Evolutionary conservation across 2,888 invertebrate genomes (phyloP).

Genomic region (Heteropelma amictum): DNA sequence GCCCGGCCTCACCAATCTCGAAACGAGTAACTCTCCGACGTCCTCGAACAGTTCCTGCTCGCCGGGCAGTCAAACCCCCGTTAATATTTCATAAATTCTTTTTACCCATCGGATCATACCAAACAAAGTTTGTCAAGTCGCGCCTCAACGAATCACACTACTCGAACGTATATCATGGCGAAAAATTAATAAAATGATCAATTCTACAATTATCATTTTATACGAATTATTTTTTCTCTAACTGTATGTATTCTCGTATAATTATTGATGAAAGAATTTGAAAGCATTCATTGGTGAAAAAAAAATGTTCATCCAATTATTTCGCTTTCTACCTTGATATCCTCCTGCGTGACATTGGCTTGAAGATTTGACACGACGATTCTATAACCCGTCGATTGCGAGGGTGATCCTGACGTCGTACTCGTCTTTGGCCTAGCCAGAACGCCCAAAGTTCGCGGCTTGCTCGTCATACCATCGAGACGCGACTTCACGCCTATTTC

Average conservation of each 20-base stretch:
- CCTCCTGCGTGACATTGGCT: constrained; percentile 91
- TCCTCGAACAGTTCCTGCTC: constrained; percentile 96
- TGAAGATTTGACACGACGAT: constrained; percentile 95
- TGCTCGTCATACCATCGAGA: constrained; percentile 76
- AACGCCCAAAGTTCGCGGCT: constrained; percentile 68
- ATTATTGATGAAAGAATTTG: no score
- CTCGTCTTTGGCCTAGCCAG: constrained; percentile 77
- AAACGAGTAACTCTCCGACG: constrained; percentile 91
- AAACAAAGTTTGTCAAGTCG: no score
- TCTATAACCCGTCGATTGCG: constrained; percentile 84
- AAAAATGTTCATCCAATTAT: not conserved
- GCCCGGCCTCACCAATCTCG: constrained; percentile 90
- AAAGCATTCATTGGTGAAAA: not conserved
- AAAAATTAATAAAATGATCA: no score
- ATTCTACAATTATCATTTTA: no score
- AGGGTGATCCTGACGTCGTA: constrained; percentile 61
- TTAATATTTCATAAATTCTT: no score
- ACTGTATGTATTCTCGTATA: no score
- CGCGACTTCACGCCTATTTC: constrained; percentile 76
- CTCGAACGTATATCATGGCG: no score
- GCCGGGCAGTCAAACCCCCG: no score
- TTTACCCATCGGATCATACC: no score
- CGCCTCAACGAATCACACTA: no score
- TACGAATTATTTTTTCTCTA: no score
- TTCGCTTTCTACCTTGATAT: constrained; percentile 85